Evolutionary conservation across 1,140 invertebrate species (phyloP).

Genomic region (Oscheius sp.): DNA sequence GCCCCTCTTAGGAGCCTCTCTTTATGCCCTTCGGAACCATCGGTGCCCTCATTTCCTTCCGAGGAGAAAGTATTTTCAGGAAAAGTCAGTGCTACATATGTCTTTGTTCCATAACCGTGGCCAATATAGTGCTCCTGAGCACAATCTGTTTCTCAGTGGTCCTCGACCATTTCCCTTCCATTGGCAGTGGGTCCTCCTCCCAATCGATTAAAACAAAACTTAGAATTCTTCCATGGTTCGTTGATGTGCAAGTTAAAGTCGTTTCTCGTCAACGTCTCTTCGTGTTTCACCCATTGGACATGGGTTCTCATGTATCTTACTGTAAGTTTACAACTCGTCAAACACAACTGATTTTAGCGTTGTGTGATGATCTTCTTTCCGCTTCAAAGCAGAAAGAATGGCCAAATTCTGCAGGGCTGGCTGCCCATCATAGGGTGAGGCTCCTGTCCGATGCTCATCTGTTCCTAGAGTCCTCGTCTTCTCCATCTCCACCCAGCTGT

Average conservation of each 20-base stretch:
- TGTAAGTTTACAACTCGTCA: not conserved
- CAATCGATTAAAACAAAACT: not conserved
- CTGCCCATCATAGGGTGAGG: not conserved
- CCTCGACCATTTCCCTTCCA: not conserved
- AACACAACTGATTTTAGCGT: constrained; percentile 12
- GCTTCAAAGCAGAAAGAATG: constrained; percentile 11
- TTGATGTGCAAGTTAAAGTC: constrained; percentile 11
- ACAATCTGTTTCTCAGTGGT: not conserved
- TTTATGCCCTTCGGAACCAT: not conserved
- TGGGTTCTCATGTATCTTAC: constrained; percentile 20
- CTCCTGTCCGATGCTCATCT: not conserved
- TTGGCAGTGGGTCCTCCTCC: not conserved
- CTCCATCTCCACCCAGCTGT: constrained; percentile 26
- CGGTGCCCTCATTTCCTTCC: not conserved
- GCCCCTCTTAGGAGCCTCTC: not conserved
- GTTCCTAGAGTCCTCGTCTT: constrained; percentile 2
- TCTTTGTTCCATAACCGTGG: not conserved
- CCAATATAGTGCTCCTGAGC: not conserved
- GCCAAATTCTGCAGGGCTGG: not conserved
- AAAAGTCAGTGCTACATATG: not conserved
- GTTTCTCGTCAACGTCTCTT: constrained; percentile 23
- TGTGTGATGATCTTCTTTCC: constrained; percentile 33
- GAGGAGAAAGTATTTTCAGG: not conserved
- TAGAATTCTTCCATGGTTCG: constrained; percentile 13
- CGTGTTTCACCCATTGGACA: constrained; percentile 23